Base-by-base conservation (phyloP, 2,797 vertebrate genomes). In the Macrochelys suwanniensis region DNA sequence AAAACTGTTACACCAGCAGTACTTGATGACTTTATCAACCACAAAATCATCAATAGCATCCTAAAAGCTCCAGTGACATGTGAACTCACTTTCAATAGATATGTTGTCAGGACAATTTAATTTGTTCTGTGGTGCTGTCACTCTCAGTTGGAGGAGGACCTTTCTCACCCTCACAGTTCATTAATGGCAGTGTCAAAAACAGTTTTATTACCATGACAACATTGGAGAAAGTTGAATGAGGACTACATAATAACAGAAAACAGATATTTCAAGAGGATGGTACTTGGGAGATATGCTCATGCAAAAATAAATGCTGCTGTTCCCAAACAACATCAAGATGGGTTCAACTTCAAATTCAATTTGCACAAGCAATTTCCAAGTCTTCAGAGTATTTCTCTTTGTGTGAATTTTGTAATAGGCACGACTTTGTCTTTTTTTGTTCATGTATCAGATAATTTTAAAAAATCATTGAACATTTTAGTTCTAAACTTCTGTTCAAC, bases 171-270 rank as follows among this genome's bases (percentile, higher is more conserved):
- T 97, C 95, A 90, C 82, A 97, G 92, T 93, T 97, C 96, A 89
- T 97, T 97, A 97, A 93, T 68, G 89, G 65, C 74, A 92, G 86
- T 95, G 96, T 96, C 97, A 97, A 87, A 95, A 95, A 83, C 81
- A 96, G 82, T 84, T 90, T 96, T 93, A 96, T 96, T 94, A 83
- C 96, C 95, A 96, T 96, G 95, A 97, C 96, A 96, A 97, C 96
- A 68, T 59, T 65, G 88, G 92, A 95, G 80, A 96, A 96, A 96
- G 90, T 93, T 97, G 93, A 94, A 90, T 94, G 95, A 87, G 91
- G 84, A 56, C 92, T 89, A 91, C 61, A 81, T 80, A 88, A 82
- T 78, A 95, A 89, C 57, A 96, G 91, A 92, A 93, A 96, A 84
- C 53, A 96, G 90, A 81, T 96, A 93, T 17, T 96, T 94, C 93